These are phyloP conservation scores for Odontomyia ornata DNA, from an alignment of 2,888 invertebrate genomes.

Conservation along the genomic window DNA sequence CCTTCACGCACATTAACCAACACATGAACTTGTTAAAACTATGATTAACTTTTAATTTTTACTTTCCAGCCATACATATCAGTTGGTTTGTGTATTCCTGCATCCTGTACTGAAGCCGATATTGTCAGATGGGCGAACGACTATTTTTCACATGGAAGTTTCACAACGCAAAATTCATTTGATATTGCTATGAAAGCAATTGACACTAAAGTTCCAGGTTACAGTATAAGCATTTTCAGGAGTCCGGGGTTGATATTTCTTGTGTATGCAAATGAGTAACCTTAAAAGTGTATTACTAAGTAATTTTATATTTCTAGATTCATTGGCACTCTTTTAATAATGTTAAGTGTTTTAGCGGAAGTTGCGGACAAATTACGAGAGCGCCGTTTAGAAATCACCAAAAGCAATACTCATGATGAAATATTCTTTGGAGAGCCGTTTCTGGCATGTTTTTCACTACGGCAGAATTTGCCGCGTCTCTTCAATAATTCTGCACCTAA, in stretches of 20 bases:
- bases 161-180: slow-evolving; percentile 57
- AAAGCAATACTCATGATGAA: background rate
- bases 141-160: slow-evolving; percentile 57
- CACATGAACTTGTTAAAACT: too few species aligned
- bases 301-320: slow-evolving; percentile 4
- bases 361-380: background rate
- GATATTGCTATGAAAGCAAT: slow-evolving; percentile 56
- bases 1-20: too few species aligned
- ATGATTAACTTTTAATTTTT: background rate
- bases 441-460: slow-evolving; percentile 54
- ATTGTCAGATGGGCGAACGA: slow-evolving; percentile 54
- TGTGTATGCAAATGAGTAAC: slow-evolving; percentile 50
- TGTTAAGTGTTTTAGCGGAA: slow-evolving; percentile 18
- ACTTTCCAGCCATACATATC: slow-evolving; percentile 57
- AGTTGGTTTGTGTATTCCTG: slow-evolving; percentile 65
- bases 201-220: slow-evolving; percentile 55
- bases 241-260: slow-evolving; percentile 54
- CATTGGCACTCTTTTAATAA: background rate
- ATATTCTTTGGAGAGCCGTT: background rate
- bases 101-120: slow-evolving; percentile 60
- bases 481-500: slow-evolving; percentile 52
- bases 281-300: background rate
- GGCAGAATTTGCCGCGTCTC: slow-evolving; percentile 53
- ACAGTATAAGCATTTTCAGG: slow-evolving; percentile 55
- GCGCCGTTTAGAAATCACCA: slow-evolving; percentile 26